These are phyloP conservation scores for Scaptomyza pallida DNA, from an alignment of 1,140 invertebrate species.

Conservation along the genomic window DNA sequence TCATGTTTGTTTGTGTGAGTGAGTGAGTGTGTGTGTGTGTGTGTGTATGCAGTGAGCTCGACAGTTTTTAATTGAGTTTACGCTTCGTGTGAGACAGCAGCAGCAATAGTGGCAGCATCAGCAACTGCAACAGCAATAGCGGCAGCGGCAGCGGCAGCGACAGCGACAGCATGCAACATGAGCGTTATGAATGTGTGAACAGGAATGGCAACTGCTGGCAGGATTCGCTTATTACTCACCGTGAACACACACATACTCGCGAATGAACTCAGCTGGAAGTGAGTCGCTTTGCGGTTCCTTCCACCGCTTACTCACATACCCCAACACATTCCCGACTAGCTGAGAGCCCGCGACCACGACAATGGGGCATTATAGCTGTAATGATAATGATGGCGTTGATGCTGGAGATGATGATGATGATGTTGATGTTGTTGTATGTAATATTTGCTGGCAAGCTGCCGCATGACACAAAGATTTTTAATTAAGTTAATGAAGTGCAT, in stretches of 20 bases:
- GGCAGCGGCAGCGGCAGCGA: constrained; percentile 6
- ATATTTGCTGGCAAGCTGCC: constrained; percentile 27
- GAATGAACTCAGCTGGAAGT: constrained; percentile 70
- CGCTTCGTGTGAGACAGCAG: constrained; percentile 59
- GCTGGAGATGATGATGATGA: neutral
- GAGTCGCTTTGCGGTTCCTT: constrained; percentile 74
- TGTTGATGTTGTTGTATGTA: constrained; percentile 3
- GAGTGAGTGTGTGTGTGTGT: neutral
- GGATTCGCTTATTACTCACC: constrained; percentile 24
- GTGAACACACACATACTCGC: constrained; percentile 10
- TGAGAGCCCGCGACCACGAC: constrained; percentile 18
- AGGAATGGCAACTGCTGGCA: constrained; percentile 12
- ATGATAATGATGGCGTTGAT: neutral
- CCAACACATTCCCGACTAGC: constrained; percentile 2
- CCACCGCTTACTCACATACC: constrained; percentile 9
- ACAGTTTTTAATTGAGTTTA: constrained; percentile 82
- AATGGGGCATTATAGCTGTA: constrained; percentile 7
- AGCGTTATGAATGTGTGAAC: constrained; percentile 60
- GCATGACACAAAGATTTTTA: constrained; percentile 62
- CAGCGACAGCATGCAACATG: constrained; percentile 33
- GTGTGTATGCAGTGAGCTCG: constrained; percentile 40
- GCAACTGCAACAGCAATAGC: neutral
- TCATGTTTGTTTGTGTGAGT: constrained; percentile 37
- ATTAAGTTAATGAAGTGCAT: constrained; percentile 81
- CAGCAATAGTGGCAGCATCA: neutral